Evolutionary conservation across 2,888 invertebrate genomes (phyloP).

Genomic region (Himalopsyche kuldschensis): DNA sequence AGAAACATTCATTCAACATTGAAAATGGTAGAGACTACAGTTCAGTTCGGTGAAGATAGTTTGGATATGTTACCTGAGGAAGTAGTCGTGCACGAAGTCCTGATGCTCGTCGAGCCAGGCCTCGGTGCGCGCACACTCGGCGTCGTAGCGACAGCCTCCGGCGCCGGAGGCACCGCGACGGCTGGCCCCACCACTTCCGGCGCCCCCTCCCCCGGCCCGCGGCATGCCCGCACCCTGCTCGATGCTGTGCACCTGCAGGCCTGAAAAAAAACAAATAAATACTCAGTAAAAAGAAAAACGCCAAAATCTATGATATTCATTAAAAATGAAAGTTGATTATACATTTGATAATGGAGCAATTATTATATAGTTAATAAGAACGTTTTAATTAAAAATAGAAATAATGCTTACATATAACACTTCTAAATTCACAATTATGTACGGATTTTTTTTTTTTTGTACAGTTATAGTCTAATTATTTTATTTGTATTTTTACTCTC

Average conservation of each 20-base stretch:
- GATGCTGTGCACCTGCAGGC: slow-evolving; percentile 83
- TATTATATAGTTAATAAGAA: too few species aligned
- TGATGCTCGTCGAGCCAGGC: slow-evolving; percentile 97
- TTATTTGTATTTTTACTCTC: too few species aligned
- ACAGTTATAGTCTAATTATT: too few species aligned
- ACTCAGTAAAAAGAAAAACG: too few species aligned
- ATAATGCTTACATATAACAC: too few species aligned
- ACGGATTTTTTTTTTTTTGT: too few species aligned
- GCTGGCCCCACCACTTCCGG: slow-evolving; percentile 66
- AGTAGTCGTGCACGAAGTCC: slow-evolving; percentile 93
- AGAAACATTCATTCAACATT: not conserved
- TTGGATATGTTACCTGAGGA: slow-evolving; percentile 69
- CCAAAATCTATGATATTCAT: too few species aligned
- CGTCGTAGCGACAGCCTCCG: slow-evolving; percentile 68
- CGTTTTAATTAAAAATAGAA: too few species aligned
- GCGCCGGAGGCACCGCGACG: slow-evolving; percentile 50
- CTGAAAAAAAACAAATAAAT: slow-evolving; percentile 57
- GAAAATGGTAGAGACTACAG: not conserved
- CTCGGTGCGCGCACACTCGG: slow-evolving; percentile 88
- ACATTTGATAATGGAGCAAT: too few species aligned
- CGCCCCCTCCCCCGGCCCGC: slow-evolving; percentile 60
- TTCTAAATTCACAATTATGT: too few species aligned
- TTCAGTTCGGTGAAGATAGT: not conserved
- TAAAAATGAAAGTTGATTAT: too few species aligned
- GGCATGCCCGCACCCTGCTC: slow-evolving; percentile 75